These are phyloP conservation scores for Xiphorhynchus erythropygius DNA, from an alignment of 2,797 vertebrate genomes.

Conservation along the genomic window DNA sequence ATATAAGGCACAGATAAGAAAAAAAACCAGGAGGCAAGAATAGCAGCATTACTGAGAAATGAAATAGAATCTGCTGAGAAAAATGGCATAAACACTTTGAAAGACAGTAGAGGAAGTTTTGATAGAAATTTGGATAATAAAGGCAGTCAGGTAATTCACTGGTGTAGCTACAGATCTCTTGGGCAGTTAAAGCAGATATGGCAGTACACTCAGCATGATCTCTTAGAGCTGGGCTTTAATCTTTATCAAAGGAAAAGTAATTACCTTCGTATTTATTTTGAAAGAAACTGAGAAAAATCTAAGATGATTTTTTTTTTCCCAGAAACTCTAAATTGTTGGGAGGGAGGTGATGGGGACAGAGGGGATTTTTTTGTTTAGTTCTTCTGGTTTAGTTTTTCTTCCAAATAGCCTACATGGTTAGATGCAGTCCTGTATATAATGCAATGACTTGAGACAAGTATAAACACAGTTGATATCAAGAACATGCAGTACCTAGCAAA, in stretches of 20 bases:
- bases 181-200: conserved; percentile 24
- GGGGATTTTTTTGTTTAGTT: not conserved
- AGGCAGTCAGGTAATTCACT: conserved; percentile 40
- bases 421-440: not conserved
- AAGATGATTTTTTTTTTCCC: not conserved
- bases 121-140: conserved; percentile 57
- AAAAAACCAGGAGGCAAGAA: conserved; percentile 6
- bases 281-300: not conserved
- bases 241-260: conserved; percentile 33
- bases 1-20: conserved; percentile 4
- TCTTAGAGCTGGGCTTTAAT: conserved; percentile 11
- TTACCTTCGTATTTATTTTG: not conserved
- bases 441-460: not conserved
- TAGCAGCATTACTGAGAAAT: conserved; percentile 36
- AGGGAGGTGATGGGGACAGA: not conserved
- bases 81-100: conserved; percentile 41
- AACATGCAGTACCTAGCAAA: not conserved
- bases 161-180: conserved; percentile 42
- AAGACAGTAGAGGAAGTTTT: conserved; percentile 43
- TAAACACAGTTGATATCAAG: not conserved
- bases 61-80: conserved; percentile 40
- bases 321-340: not conserved
- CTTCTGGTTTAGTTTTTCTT: not conserved
- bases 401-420: not conserved
- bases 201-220: not conserved